Evolutionary conservation across 1,140 invertebrate genomes (phyloP).

Genomic region (Bactericera cockerelli): DNA sequence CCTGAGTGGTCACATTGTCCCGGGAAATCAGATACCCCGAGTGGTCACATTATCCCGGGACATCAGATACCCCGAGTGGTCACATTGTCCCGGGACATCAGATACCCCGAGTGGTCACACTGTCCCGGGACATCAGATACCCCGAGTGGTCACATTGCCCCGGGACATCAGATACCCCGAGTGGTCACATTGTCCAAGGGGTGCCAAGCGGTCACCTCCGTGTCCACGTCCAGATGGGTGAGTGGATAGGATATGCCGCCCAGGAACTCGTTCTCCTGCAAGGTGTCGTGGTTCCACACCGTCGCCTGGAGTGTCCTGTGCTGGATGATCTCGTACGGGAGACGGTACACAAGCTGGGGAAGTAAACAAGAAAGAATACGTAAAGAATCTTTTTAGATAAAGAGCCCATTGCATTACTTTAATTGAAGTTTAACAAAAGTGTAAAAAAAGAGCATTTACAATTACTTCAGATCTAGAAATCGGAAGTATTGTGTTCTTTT

Average conservation of each 20-base stretch:
- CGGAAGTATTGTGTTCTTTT: too few relatives aligned
- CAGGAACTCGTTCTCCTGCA: slow-evolving; percentile 91
- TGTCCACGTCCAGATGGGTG: slow-evolving; percentile 47
- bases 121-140: slow-evolving; percentile 11
- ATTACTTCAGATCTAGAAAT: too few relatives aligned
- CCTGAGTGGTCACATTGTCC: too few relatives aligned
- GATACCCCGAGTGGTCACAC: too few relatives aligned
- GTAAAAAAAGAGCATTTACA: too few relatives aligned
- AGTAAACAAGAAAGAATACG: slow-evolving; percentile 13
- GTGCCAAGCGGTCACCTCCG: slow-evolving; percentile 67
- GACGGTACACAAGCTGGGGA: slow-evolving; percentile 67
- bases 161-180: not conserved
- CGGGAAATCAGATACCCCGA: too few relatives aligned
- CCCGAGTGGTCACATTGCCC: slow-evolving; percentile 11
- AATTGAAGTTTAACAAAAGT: too few relatives aligned
- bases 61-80: too few relatives aligned
- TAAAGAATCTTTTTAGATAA: too few relatives aligned
- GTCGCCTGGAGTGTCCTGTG: slow-evolving; percentile 68
- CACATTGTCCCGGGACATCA: too few relatives aligned
- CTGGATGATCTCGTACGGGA: slow-evolving; percentile 65
- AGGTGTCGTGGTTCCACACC: slow-evolving; percentile 83
- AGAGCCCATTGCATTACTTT: too few relatives aligned
- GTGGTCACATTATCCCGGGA: too few relatives aligned
- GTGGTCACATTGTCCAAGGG: slow-evolving; percentile 41
- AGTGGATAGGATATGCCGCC: slow-evolving; percentile 72